Evolutionary conservation across 2,797 vertebrate genomes (phyloP), one percentile per base, ranked within the genome.

Genomic region (Naso thynnoides): DNA sequence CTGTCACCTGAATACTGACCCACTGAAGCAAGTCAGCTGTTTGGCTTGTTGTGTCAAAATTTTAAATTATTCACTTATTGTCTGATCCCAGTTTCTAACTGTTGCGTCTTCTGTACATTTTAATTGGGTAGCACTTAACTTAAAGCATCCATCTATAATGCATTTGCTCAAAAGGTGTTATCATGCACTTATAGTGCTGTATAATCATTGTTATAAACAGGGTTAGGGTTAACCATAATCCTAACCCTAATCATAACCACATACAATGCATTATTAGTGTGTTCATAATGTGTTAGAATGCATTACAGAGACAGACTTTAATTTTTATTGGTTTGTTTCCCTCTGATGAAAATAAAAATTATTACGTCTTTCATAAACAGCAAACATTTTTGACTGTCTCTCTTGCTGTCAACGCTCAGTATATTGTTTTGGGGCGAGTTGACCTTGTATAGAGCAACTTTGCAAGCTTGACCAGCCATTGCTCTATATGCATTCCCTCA

Each of bases 401-500:
- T 42, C 6, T 10, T 64, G 16, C 55, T 62, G 36, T 58, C 44
- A 45, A 7, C 26, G 9, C 10, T 36, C 29, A 23, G 8, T 2
- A 6, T 3, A 27, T 4, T 42, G 6, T 54, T n/a, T 6, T 45
- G 16, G 53, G 41, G n/a, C 26, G 10, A 59, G 21, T 38, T 29
- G 45, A 78, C 56, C 31, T 31, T 31, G 19, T 57, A n/a, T 41
- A 56, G 31, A 27, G 41, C 3, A 59, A 27, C 66, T 73, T 42
- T 57, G 53, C 41, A 64, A 38, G 33, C 49, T 19, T 31, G 49
- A 36, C 8, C 15, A 2, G 52, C 18, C 55, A 41, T 24, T 23
- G 31, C 44, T 41, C 68, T 41, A 18, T 18, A 55, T 54, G 53
- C 52, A 47, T 68, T 49, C 59, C 70, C 63, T 62, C 36, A 31